Base-by-base conservation (phyloP, 2,797 vertebrate genomes). In the Denticeps clupeoides region DNA sequence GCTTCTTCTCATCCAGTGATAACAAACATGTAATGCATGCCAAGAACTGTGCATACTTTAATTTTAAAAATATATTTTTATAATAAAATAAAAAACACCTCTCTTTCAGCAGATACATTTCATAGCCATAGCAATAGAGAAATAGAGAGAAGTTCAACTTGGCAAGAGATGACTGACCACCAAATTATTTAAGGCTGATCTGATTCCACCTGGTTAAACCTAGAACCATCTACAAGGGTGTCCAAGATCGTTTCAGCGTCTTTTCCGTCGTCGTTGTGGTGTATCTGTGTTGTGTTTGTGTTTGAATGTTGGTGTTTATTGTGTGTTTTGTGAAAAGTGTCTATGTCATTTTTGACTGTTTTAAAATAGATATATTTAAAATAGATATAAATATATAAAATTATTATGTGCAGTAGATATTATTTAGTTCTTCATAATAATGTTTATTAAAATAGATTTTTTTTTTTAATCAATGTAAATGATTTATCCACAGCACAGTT, bases 171-270 rank as follows among this genome's bases (percentile, higher is more conserved):
- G 63, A 65, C 53, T 40, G 48, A 71, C 56, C 56, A 58, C 56
- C 51, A 57, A 71, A 41, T 43, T 49, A 44, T 45, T 56, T 49
- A 21, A 45, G 47, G 41, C 32, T 42, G 42, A 58, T 25, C 59
- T 65, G 11, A 74, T 63, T 78, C 71, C 69, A 69, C 71, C 81
- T 79, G 77, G 74, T 74, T 71, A 63, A 66, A 70, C 59, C 65
- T 69, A 75, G 81, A 81, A 84, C 83, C 82, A 84, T 84, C 78
- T 84, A 81, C 81, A 79, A 86, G 83, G 82, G 80, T 84, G 81
- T 83, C 80, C 82, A 81, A 77, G 73, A 74, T 69, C 70, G 68
- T 75, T 76, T 64, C 70, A 65, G 69, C 71, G 80, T 72, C 67
- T 55, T 56, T 74, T 15, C 37, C 55, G 68, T 53, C 65, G 72